These are phyloP conservation scores for Pseudolycoriella hygida DNA, from an alignment of 2,888 invertebrate species.

Conservation along the genomic window DNA sequence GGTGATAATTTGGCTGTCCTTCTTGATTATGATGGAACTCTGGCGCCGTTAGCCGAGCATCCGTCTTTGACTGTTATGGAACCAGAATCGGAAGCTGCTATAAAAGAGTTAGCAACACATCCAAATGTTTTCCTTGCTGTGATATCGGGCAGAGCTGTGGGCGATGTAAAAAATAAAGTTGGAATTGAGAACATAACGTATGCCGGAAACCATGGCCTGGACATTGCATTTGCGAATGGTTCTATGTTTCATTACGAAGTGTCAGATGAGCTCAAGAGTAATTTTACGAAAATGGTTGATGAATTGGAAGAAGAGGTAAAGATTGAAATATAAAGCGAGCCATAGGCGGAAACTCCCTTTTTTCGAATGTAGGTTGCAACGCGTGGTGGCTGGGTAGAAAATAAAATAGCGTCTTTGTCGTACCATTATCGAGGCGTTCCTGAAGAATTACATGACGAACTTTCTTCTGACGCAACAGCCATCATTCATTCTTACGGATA, in stretches of 20 bases:
- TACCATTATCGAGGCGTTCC: conserved; percentile 56
- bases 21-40: conserved; percentile 57
- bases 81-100: conserved; percentile 41
- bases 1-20: conserved; percentile 46
- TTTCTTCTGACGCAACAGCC: conserved; percentile 36
- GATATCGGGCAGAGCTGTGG: conserved; percentile 51
- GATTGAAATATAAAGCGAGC: too few species aligned
- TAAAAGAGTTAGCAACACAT: conserved; percentile 44
- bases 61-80: conserved; percentile 51
- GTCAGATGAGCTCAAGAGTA: conserved; percentile 43
- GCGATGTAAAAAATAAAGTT: conserved; percentile 50
- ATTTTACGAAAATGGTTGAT: conserved; percentile 41
- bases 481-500: conserved; percentile 47
- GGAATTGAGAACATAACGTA: conserved; percentile 37
- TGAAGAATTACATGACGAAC: conserved; percentile 31
- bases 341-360: too few species aligned
- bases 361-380: conserved; percentile 42
- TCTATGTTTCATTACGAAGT: conserved; percentile 53
- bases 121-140: conserved; percentile 51
- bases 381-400: conserved; percentile 60
- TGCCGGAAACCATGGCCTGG: conserved; percentile 57
- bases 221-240: conserved; percentile 55
- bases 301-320: conserved; percentile 32
- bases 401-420: conserved; percentile 51
- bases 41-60: conserved; percentile 53